Evolutionary conservation across 2,113 vertebrate genomes (phyloP).

Genomic region (Setophaga coronata): DNA sequence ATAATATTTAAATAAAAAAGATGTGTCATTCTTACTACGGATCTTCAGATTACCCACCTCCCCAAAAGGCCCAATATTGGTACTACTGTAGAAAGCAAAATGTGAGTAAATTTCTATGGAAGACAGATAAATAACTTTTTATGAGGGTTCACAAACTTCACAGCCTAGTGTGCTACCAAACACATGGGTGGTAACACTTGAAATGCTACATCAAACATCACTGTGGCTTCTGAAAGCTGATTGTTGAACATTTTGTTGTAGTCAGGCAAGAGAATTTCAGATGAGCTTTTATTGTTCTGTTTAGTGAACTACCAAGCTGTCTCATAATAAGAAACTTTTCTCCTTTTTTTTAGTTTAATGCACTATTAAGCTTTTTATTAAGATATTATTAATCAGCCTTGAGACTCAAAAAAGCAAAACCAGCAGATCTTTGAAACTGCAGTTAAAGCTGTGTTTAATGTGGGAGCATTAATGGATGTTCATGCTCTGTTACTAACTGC

Average conservation of each 20-base stretch:
- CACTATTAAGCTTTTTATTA: conserved; percentile 67
- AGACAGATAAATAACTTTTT: not conserved
- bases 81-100: not conserved
- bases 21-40: conserved; percentile 15
- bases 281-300: conserved; percentile 24
- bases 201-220: not conserved
- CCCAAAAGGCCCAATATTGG: not conserved
- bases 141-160: not conserved
- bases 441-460: conserved; percentile 70
- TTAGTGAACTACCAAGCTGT: conserved; percentile 25
- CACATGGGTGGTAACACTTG: not conserved
- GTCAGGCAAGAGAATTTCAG: conserved; percentile 7
- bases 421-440: conserved; percentile 53
- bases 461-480: conserved; percentile 62
- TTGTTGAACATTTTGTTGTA: not conserved
- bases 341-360: conserved; percentile 54
- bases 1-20: conserved; percentile 68
- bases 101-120: not conserved
- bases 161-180: not conserved
- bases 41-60: conserved; percentile 11
- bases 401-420: conserved; percentile 57
- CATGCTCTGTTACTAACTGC: conserved; percentile 56
- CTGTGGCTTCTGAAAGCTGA: not conserved
- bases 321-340: conserved; percentile 22
- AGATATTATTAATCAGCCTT: conserved; percentile 69